Conservation (phyloP, 92 coral and sea anemone species). For the Hydrozoanthus gracilis region DNA sequence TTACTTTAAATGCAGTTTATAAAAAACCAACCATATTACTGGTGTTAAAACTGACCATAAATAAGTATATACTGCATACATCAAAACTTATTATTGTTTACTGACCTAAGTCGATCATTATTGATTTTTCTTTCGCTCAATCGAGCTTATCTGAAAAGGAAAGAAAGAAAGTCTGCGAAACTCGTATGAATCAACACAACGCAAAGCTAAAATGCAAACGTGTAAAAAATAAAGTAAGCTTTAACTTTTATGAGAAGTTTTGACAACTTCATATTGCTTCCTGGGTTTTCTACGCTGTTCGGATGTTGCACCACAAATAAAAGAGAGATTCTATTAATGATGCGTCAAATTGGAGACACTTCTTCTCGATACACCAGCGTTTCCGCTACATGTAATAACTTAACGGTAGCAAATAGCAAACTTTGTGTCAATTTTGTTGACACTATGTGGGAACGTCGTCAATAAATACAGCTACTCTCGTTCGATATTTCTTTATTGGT, state of each 20-base stretch:
- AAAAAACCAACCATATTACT: too few relatives aligned
- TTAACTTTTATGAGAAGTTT: background rate
- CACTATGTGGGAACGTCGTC: constrained; percentile 33
- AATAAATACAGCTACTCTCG: constrained; percentile 10
- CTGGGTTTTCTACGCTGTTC: background rate
- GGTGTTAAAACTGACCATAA: too few relatives aligned
- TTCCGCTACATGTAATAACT: constrained; percentile 24
- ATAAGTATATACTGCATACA: too few relatives aligned
- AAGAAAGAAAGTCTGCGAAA: too few relatives aligned
- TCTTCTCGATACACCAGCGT: constrained; percentile 9
- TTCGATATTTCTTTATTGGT: too few relatives aligned
- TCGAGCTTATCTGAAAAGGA: too few relatives aligned
- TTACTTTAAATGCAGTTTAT: too few relatives aligned
- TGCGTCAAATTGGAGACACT: constrained; percentile 22
- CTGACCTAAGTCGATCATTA: too few relatives aligned
- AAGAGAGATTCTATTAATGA: background rate
- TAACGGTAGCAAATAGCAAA: background rate
- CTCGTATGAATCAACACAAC: too few relatives aligned
- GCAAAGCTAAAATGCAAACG: too few relatives aligned
- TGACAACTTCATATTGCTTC: constrained; percentile 30
- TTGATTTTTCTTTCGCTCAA: too few relatives aligned
- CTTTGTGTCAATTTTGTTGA: constrained; percentile 19
- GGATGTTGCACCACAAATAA: constrained; percentile 22
- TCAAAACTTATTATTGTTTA: too few relatives aligned
- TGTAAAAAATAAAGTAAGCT: background rate